Percentiles rank a stretch among this genome's conserved stretches.
Conservation (phyloP, 2,888 invertebrate species). For the Alentia gelatinosa region DNA sequence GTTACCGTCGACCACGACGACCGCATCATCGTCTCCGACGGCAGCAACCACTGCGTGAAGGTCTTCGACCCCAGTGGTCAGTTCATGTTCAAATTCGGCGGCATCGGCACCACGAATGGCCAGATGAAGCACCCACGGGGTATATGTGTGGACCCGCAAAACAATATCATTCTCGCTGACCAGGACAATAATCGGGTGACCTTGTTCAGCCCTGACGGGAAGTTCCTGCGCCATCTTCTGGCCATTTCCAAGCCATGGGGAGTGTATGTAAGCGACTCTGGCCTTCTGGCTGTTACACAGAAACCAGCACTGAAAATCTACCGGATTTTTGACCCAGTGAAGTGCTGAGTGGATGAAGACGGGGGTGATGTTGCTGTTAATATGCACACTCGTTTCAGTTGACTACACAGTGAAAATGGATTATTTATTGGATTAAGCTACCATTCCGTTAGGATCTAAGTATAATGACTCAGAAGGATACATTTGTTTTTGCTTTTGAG, state of each 20-base stretch:
- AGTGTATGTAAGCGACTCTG: conserved; percentile 61
- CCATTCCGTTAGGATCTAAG: neutral
- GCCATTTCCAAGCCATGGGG: conserved; percentile 63
- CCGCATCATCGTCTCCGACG: conserved; percentile 81
- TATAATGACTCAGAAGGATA: neutral
- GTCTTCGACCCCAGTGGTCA: conserved; percentile 80
- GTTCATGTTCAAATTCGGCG: conserved; percentile 81
- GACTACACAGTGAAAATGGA: conserved; percentile 24
- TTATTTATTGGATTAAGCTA: conserved; percentile 5
- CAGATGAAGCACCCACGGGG: conserved; percentile 82
- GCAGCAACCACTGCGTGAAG: conserved; percentile 82
- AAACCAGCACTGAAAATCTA: conserved; percentile 63
- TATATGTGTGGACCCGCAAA: conserved; percentile 80
- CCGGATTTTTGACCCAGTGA: conserved; percentile 60
- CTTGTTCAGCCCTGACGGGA: conserved; percentile 69
- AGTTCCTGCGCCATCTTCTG: conserved; percentile 70
- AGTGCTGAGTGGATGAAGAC: neutral
- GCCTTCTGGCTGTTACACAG: conserved; percentile 63
- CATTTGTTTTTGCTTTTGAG: neutral
- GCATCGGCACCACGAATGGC: conserved; percentile 81
- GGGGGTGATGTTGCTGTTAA: too few relatives aligned
- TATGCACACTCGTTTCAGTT: neutral
- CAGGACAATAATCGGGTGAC: conserved; percentile 81
- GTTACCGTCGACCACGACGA: conserved; percentile 80
- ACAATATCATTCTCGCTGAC: conserved; percentile 82